Evolutionary conservation across 2,888 invertebrate genomes (phyloP).

Genomic region (Saturnia japonica): DNA sequence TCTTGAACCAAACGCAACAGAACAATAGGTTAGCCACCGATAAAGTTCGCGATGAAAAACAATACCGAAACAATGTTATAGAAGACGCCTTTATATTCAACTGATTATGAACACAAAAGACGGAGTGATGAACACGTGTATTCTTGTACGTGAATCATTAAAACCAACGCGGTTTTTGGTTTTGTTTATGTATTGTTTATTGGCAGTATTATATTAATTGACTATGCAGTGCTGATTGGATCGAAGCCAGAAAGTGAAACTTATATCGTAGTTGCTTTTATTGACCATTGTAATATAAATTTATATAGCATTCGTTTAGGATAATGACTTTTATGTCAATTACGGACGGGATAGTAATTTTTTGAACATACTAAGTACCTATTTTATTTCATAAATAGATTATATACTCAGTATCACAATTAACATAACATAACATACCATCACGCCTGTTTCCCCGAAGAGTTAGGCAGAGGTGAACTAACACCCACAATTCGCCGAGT

Average conservation of each 20-base stretch:
- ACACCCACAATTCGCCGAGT: too few relatives aligned
- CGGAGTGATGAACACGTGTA: constrained; percentile 74
- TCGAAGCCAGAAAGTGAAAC: constrained; percentile 49
- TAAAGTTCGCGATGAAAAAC: constrained; percentile 26
- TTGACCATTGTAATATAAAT: constrained; percentile 20
- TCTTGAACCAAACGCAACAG: constrained; percentile 28
- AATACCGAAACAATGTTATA: constrained; percentile 29
- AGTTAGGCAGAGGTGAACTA: too few relatives aligned
- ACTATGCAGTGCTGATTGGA: constrained; percentile 63
- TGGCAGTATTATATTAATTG: constrained; percentile 58
- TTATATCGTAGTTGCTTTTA: constrained; percentile 12
- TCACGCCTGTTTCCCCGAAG: too few relatives aligned
- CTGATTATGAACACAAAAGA: constrained; percentile 61
- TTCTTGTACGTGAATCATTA: constrained; percentile 79
- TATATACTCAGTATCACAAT: too few relatives aligned
- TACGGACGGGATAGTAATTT: not conserved
- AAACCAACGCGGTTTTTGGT: constrained; percentile 64
- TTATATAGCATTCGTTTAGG: not conserved
- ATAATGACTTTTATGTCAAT: not conserved
- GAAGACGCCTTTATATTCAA: constrained; percentile 39
- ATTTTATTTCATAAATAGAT: too few relatives aligned
- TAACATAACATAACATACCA: too few relatives aligned
- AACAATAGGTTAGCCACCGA: constrained; percentile 30
- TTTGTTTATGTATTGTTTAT: constrained; percentile 77
- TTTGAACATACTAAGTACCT: not conserved